Evolutionary conservation across 2,797 vertebrate genomes (phyloP).

Genomic region (Myotis vivesi): DNA sequence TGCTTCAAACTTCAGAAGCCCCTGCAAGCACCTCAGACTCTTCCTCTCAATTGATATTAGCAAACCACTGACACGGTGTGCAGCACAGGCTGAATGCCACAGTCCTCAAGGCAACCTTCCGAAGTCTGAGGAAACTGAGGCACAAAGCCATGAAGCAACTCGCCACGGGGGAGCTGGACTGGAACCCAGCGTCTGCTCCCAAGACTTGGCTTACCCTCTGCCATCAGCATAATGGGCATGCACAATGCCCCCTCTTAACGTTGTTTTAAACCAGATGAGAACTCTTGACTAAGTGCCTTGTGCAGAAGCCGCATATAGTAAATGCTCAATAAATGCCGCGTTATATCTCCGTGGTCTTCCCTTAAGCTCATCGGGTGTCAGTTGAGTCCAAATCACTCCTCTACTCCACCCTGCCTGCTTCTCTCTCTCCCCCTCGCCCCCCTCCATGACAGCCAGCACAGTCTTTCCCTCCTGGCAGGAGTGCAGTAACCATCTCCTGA

Average conservation of each 20-base stretch:
- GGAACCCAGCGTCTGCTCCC: background rate
- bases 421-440: no score
- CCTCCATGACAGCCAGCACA: no score
- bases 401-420: background rate
- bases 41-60: background rate
- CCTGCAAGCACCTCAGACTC: background rate
- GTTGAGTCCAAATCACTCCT: background rate
- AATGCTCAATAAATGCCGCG: background rate
- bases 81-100: background rate
- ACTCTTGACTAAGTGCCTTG: background rate
- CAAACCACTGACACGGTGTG: background rate
- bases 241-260: background rate
- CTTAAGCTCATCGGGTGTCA: background rate
- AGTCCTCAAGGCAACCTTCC: background rate
- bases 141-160: background rate
- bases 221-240: no score
- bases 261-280: background rate
- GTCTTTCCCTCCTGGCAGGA: background rate
- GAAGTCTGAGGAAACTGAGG: background rate
- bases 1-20: background rate
- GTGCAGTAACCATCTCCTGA: background rate
- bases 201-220: background rate
- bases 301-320: background rate
- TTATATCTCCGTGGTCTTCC: background rate
- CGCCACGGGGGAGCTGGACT: fast-evolving